phyloP scores from a whole-genome alignment of 2,113 vertebrate species.

The Uropsilus gracilis region DNA sequence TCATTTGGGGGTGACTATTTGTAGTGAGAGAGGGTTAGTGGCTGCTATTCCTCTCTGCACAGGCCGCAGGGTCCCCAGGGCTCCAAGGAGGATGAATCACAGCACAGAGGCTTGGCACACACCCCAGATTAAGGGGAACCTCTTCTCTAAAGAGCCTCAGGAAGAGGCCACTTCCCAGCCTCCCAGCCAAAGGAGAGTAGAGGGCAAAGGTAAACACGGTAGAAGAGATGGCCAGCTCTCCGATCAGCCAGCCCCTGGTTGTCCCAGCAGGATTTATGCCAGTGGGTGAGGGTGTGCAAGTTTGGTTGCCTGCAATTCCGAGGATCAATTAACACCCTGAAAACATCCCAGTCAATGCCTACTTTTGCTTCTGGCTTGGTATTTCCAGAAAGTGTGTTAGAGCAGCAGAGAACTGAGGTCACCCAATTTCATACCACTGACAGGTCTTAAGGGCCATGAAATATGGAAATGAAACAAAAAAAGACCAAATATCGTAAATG shows the following conservation, averaged over 20 bases:
- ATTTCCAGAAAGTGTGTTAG: conserved; percentile 34
- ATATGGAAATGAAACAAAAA: not conserved
- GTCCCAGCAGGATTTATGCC: not conserved
- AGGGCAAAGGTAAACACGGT: not conserved
- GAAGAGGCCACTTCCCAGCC: conserved; percentile 58
- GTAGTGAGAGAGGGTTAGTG: not conserved
- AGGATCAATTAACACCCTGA: not conserved
- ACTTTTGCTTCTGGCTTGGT: not conserved
- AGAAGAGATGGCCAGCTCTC: not conserved
- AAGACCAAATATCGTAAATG: not conserved
- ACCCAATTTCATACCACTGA: not conserved
- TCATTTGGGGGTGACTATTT: not conserved
- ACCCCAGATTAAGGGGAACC: conserved; percentile 33
- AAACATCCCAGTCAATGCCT: not conserved
- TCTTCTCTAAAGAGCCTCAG: conserved; percentile 68
- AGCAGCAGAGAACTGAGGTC: not conserved
- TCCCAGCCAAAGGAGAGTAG: not conserved
- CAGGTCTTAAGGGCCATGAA: not conserved
- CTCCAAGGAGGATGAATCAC: not conserved
- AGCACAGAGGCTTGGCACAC: conserved; percentile 41
- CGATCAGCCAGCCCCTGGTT: not conserved
- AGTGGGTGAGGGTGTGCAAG: not conserved
- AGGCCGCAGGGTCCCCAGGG: not conserved
- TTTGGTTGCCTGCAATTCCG: not conserved
- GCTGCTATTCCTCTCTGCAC: not conserved